Evolutionary conservation across 92 coral and sea anemone genomes (phyloP).

Genomic region (Zoanthus sociatus): DNA sequence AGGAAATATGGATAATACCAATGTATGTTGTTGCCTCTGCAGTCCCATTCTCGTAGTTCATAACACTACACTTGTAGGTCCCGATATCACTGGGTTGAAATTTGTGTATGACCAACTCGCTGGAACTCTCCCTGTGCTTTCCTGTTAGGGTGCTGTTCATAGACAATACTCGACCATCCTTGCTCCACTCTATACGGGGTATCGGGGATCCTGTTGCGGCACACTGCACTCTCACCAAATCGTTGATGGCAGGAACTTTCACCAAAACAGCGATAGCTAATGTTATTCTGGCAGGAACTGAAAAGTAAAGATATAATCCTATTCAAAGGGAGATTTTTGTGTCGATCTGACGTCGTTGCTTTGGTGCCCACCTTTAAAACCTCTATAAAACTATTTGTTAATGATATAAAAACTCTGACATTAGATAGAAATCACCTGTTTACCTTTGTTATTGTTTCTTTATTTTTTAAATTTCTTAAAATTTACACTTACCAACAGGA

Average conservation of each 20-base stretch:
- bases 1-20: conserved; percentile 44
- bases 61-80: conserved; percentile 73
- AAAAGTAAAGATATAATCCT: background rate
- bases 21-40: conserved; percentile 63
- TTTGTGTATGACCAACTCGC: conserved; percentile 59
- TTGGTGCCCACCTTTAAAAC: too few relatives aligned
- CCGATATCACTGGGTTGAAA: conserved; percentile 74
- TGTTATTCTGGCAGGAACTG: conserved; percentile 69
- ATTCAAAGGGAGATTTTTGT: background rate
- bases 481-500: background rate
- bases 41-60: conserved; percentile 81
- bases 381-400: too few relatives aligned
- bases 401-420: too few relatives aligned
- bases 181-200: conserved; percentile 84
- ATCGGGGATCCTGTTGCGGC: conserved; percentile 84
- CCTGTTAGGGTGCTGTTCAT: conserved; percentile 45
- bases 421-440: too few relatives aligned
- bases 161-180: conserved; percentile 72
- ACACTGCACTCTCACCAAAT: conserved; percentile 60
- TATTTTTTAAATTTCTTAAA: background rate
- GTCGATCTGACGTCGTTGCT: too few relatives aligned
- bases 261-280: conserved; percentile 54
- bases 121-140: conserved; percentile 42
- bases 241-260: conserved; percentile 50
- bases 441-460: too few relatives aligned